Base-by-base conservation (phyloP, 1,140 invertebrate species). In the Dreissena rostriformis region DNA sequence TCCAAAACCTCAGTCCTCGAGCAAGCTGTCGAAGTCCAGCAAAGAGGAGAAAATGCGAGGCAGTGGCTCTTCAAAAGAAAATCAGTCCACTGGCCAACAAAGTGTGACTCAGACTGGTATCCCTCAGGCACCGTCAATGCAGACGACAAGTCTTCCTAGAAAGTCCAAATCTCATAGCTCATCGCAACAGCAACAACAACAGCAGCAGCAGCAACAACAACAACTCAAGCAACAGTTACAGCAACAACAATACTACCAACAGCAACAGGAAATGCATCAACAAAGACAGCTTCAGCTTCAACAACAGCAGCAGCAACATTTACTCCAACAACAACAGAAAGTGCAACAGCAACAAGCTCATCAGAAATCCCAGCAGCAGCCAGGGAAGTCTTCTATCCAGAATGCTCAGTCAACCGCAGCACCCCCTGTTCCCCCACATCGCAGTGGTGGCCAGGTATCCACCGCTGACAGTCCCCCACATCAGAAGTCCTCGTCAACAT, bases 1-100 rank as follows among this genome's bases (percentile, higher is more conserved):
- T 89, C 89, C 89, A 84, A 90, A 90, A 86, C 85, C 86, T 22
- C 88, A 89, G 63, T 86, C 87, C 28, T 80, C 82, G 19, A 77
- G 87, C 17, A 91, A 88, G 63, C 39, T 75, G 0, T 76, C 83
- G 4, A 86, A 53, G 71, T 39, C 61, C 28, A 79, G 68, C 39
- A 88, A 86, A 78, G 83, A 87, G 51, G 82, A 86, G 70, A 89
- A 85, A 74, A 84, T 77, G 51, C 75, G 84, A 39, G 86, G 78
- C n/a, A 78, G 84, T 22, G 76, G 63, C 29, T 81, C 75, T 71
- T 65, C 75, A 52, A 61, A 61, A 61, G 49, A 28, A 2, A 81
- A 79, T 81, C 52, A 72, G 77, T 26, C 82, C 86, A 24, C 52
- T 39, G 39, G 39, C 39, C 39, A 39, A 39, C 75, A 84, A 67